Conservation (phyloP, 1,140 invertebrate species). For the Magallana angulata region DNA sequence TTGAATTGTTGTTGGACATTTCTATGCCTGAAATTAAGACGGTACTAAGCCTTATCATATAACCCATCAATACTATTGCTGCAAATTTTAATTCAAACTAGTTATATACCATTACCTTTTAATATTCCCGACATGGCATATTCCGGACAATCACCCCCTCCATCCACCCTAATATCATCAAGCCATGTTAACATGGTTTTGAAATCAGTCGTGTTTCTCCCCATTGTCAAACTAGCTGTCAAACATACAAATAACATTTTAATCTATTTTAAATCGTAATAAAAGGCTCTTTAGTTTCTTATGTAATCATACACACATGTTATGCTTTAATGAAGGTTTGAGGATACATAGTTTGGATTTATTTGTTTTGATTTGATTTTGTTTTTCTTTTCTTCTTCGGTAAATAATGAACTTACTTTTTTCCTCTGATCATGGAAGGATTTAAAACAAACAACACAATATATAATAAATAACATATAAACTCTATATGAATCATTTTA, state of each 20-base stretch:
- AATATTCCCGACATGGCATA: conserved; percentile 46
- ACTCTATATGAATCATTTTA: too few species aligned
- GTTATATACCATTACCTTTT: conserved; percentile 25
- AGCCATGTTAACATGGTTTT: conserved; percentile 33
- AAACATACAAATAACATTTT: too few species aligned
- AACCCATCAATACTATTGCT: too few species aligned
- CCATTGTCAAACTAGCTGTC: conserved; percentile 6
- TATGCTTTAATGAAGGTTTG: neutral
- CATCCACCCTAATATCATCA: neutral
- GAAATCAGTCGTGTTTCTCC: conserved; percentile 25
- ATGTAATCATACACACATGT: neutral
- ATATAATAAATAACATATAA: neutral
- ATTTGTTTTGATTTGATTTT: too few species aligned
- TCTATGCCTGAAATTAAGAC: conserved; percentile 2
- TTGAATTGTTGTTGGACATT: neutral
- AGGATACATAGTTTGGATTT: too few species aligned
- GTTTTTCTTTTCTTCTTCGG: too few species aligned
- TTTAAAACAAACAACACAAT: neutral
- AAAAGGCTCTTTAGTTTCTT: neutral
- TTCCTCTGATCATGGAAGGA: too few species aligned
- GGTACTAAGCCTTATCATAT: too few species aligned
- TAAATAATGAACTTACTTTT: too few species aligned
- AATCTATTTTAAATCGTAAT: too few species aligned
- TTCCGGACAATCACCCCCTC: conserved; percentile 52
- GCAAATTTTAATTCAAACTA: too few species aligned